phyloP scores from a whole-genome alignment of 1,140 invertebrate species.

The Drosophila quadrilineata region DNA sequence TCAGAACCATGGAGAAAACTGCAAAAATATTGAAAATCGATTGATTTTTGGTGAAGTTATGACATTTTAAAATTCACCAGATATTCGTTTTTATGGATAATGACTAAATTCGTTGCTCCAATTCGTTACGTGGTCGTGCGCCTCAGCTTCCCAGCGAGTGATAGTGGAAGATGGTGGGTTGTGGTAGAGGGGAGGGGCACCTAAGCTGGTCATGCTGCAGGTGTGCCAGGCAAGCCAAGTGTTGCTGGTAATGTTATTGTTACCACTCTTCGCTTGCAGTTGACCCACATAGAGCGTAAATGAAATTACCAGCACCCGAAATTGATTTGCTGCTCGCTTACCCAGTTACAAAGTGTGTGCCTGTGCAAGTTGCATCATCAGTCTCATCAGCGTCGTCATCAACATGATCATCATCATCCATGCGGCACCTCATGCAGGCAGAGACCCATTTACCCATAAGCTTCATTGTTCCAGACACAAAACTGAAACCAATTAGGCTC shows the following conservation, averaged over 20 bases:
- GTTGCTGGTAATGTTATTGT: slow-evolving; percentile 70
- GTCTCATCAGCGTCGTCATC: background rate
- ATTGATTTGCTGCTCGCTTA: slow-evolving; percentile 47
- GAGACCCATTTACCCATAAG: background rate
- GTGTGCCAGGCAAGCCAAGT: slow-evolving; percentile 41
- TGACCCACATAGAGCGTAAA: slow-evolving; percentile 72
- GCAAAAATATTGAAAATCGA: too few species aligned
- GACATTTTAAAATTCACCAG: too few species aligned
- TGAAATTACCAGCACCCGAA: slow-evolving; percentile 55
- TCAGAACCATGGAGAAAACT: too few species aligned
- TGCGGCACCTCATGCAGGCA: too few species aligned
- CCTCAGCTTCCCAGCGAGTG: background rate
- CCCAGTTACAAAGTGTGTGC: background rate
- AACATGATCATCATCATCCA: too few species aligned
- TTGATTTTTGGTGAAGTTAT: too few species aligned
- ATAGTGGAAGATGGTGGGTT: too few species aligned
- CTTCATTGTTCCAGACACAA: slow-evolving; percentile 9
- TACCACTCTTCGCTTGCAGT: slow-evolving; percentile 51
- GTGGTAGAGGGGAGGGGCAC: too few species aligned
- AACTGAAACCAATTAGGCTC: slow-evolving; percentile 45
- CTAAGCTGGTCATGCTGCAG: background rate
- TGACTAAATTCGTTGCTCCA: slow-evolving; percentile 34
- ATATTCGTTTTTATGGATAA: too few species aligned
- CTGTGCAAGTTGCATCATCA: slow-evolving; percentile 52
- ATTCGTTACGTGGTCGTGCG: slow-evolving; percentile 56